These are phyloP conservation scores for Steinernema carpocapsae DNA, from an alignment of 2,888 invertebrate species.

Conservation along the genomic window DNA sequence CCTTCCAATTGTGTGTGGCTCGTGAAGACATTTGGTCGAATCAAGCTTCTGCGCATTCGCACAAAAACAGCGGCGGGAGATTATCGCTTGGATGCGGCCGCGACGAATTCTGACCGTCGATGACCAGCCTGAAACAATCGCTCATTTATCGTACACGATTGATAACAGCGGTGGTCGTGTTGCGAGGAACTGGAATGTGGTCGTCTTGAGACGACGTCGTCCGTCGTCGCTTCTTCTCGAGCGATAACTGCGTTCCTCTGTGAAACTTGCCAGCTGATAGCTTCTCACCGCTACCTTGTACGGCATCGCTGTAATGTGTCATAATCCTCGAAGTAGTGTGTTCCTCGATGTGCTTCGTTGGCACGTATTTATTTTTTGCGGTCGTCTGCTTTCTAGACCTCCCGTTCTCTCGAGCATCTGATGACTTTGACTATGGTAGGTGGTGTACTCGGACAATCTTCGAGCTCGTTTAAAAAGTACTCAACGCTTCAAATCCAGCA, in stretches of 20 bases:
- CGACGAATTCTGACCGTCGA: not conserved
- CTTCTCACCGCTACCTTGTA: not conserved
- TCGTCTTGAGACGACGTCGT: not conserved
- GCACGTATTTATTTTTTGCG: too few species aligned
- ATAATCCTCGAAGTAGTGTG: not conserved
- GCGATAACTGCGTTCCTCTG: slow-evolving; percentile 22
- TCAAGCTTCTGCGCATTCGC: not conserved
- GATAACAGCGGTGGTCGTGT: not conserved
- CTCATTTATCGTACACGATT: not conserved
- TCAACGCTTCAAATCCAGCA: too few species aligned
- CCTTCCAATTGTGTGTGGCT: not conserved
- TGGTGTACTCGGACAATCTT: too few species aligned
- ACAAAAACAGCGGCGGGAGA: slow-evolving; percentile 4
- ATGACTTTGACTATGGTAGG: too few species aligned
- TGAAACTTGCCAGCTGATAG: slow-evolving; percentile 29
- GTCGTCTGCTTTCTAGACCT: too few species aligned
- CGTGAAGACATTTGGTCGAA: not conserved
- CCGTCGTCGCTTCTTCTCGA: slow-evolving; percentile 11
- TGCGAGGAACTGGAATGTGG: slow-evolving; percentile 20
- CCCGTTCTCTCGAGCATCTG: too few species aligned
- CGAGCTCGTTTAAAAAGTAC: too few species aligned
- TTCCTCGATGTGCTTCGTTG: not conserved
- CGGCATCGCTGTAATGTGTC: not conserved
- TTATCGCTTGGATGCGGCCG: not conserved
- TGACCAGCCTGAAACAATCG: slow-evolving; percentile 20